A percentile compares a stretch with the other conserved stretches of the same genome.
Conservation (phyloP, 1,140 invertebrate genomes). For the Ladona fulva region DNA sequence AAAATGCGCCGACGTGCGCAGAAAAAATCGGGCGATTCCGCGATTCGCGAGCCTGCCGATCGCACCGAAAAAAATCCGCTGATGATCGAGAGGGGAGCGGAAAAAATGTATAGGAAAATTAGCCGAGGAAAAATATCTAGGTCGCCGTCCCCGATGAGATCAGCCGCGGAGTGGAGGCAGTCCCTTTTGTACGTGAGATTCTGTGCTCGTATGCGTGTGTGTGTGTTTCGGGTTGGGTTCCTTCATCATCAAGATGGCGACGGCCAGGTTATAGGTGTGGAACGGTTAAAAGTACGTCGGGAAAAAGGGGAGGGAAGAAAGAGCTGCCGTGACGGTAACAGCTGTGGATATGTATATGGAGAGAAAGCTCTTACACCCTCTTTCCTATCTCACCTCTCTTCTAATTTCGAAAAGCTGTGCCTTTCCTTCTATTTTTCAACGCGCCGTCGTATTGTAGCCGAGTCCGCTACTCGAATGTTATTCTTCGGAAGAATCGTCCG, state of each 20-base stretch:
- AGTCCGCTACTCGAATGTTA: too few relatives aligned
- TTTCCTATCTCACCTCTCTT: background rate
- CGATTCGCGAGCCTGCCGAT: too few relatives aligned
- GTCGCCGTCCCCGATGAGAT: background rate
- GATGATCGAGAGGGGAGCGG: background rate
- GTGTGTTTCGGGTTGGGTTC: background rate
- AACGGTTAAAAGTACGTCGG: background rate
- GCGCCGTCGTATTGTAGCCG: too few relatives aligned
- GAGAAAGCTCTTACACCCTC: background rate
- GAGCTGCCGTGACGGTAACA: background rate
- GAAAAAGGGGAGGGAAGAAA: background rate
- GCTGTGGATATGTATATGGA: background rate
- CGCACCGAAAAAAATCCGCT: too few relatives aligned
- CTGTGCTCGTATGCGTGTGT: background rate
- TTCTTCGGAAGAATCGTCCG: too few relatives aligned
- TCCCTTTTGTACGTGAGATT: background rate
- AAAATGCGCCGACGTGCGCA: too few relatives aligned
- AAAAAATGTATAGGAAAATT: background rate
- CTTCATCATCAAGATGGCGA: constrained; percentile 3
- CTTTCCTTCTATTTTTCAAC: too few relatives aligned
- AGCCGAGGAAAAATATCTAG: background rate
- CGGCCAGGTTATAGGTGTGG: background rate
- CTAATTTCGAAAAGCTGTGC: too few relatives aligned
- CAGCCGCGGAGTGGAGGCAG: background rate
- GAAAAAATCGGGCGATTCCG: too few relatives aligned